Evolutionary conservation across 2,113 vertebrate species (phyloP).

Genomic region (Marmota monax): DNA sequence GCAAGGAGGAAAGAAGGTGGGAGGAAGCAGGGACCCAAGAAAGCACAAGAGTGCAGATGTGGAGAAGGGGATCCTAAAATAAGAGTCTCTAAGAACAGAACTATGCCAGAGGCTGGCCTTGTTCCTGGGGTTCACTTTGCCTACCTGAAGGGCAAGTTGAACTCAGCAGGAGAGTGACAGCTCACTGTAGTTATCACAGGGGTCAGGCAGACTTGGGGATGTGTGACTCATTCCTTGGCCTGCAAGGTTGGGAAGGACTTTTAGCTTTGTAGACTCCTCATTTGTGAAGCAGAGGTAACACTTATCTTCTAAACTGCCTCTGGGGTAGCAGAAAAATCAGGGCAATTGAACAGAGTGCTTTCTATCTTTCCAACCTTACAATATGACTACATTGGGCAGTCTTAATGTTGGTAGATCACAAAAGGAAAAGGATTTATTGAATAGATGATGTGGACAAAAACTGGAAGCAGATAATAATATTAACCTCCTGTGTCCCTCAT

Average conservation of each 20-base stretch:
- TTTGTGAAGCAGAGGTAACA: neutral
- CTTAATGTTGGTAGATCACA: neutral
- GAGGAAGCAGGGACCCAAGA: neutral
- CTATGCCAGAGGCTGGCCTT: neutral
- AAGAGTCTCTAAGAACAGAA: neutral
- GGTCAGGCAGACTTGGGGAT: neutral
- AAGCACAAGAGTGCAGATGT: too few relatives aligned
- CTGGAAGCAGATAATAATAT: neutral
- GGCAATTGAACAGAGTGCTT: neutral
- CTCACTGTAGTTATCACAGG: neutral
- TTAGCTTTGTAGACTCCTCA: neutral
- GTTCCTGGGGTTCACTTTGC: neutral
- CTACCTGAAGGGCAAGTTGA: neutral
- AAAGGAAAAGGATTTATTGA: neutral
- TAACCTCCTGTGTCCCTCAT: neutral
- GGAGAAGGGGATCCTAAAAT: neutral
- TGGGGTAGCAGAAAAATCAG: neutral
- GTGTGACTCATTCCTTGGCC: neutral
- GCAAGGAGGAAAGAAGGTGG: neutral
- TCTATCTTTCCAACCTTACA: neutral
- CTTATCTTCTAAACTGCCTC: neutral
- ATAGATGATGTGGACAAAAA: neutral
- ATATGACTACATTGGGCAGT: neutral
- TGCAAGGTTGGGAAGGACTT: neutral
- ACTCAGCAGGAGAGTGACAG: neutral